phyloP scores from a whole-genome alignment of 2,888 invertebrate species.

The Eucera pruinosa region DNA sequence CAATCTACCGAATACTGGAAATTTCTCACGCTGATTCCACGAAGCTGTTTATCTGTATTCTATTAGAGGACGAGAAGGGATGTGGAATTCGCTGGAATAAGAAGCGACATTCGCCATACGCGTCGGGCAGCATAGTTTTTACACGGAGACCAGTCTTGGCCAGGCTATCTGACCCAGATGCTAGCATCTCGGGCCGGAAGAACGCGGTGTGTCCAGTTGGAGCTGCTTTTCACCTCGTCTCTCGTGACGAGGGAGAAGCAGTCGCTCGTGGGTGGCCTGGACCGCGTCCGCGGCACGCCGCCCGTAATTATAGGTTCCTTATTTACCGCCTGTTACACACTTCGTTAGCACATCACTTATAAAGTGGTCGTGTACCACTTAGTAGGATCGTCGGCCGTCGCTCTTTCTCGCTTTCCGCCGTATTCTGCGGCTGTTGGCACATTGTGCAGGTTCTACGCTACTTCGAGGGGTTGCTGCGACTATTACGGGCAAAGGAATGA shows the following conservation, averaged over 20 bases:
- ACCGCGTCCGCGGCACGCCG: constrained; percentile 74
- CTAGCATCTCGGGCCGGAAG: constrained; percentile 47
- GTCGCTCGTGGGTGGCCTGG: constrained; percentile 77
- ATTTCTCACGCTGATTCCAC: too few relatives aligned
- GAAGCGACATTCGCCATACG: constrained; percentile 33
- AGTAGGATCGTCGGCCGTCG: constrained; percentile 55
- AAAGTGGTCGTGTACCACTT: constrained; percentile 76
- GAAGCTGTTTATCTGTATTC: too few relatives aligned
- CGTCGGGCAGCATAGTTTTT: constrained; percentile 44
- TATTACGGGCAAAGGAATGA: too few relatives aligned
- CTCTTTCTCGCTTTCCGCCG: constrained; percentile 42
- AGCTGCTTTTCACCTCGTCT: constrained; percentile 52
- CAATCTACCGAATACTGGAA: too few relatives aligned
- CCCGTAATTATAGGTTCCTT: constrained; percentile 83
- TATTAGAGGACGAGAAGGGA: not conserved
- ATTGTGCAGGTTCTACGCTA: too few relatives aligned
- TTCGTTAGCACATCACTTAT: constrained; percentile 83
- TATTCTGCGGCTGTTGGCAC: not conserved
- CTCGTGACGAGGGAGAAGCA: constrained; percentile 40
- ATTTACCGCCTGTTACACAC: constrained; percentile 84
- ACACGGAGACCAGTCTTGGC: constrained; percentile 20
- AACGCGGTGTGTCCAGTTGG: constrained; percentile 39
- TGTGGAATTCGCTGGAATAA: not conserved
- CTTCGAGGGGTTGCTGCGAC: not conserved
- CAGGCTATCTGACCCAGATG: constrained; percentile 53